Percentiles rank a stretch among this genome's conserved stretches.
Evolutionary conservation across 1,140 invertebrate species (phyloP).

Genomic region (Scaptodrosophila lebanonensis): DNA sequence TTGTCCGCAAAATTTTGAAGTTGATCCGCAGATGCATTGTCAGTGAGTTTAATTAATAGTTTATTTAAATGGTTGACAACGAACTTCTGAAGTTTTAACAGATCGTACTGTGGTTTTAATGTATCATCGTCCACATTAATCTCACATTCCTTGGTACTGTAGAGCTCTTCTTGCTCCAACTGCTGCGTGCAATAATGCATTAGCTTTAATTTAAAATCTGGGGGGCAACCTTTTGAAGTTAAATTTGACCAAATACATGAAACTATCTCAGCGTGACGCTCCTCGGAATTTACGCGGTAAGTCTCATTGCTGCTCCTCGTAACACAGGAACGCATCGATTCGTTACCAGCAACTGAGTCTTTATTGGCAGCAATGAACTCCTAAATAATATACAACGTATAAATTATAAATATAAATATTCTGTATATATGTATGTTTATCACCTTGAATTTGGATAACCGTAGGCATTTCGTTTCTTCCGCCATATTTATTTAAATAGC

Average conservation of each 20-base stretch:
- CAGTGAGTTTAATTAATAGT: slow-evolving; percentile 48
- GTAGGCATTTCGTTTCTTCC: slow-evolving; percentile 44
- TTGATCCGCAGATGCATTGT: slow-evolving; percentile 52
- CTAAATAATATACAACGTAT: too few species aligned
- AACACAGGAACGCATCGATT: slow-evolving; percentile 53
- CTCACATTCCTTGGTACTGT: slow-evolving; percentile 60
- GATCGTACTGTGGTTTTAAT: slow-evolving; percentile 47
- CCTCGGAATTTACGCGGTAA: slow-evolving; percentile 54
- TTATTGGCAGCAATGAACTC: slow-evolving; percentile 36
- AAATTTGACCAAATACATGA: slow-evolving; percentile 56
- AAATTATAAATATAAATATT: too few species aligned
- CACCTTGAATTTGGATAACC: slow-evolving; percentile 51
- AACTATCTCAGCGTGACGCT: slow-evolving; percentile 51
- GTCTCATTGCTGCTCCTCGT: slow-evolving; percentile 61
- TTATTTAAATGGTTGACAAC: slow-evolving; percentile 46
- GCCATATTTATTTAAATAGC: too few species aligned
- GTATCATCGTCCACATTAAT: slow-evolving; percentile 25
- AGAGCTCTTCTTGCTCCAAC: slow-evolving; percentile 41
- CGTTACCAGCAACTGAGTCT: slow-evolving; percentile 8
- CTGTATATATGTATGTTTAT: too few species aligned
- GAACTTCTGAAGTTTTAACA: slow-evolving; percentile 68
- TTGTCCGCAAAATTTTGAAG: slow-evolving; percentile 45
- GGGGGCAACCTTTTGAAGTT: slow-evolving; percentile 35
- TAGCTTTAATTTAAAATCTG: slow-evolving; percentile 47
- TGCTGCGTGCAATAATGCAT: slow-evolving; percentile 33